Evolutionary conservation across 2,888 invertebrate species (phyloP).

Genomic region (Serrognathus titanus): DNA sequence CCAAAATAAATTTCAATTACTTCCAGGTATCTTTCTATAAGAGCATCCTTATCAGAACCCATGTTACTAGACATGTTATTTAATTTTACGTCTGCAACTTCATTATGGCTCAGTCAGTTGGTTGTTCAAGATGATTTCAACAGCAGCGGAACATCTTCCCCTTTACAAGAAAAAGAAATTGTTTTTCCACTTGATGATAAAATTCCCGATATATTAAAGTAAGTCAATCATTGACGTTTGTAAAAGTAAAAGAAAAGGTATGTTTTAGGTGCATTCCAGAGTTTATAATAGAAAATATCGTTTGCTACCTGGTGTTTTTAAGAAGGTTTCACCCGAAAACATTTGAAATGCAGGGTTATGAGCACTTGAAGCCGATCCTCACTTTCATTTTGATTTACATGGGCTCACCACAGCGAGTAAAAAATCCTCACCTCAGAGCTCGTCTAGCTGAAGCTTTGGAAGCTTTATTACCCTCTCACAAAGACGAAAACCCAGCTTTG

Average conservation of each 20-base stretch:
- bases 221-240: slow-evolving; percentile 17
- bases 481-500: slow-evolving; percentile 53
- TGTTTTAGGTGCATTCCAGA: slow-evolving; percentile 78
- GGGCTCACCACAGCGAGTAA: slow-evolving; percentile 72
- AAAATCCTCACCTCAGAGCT: slow-evolving; percentile 91
- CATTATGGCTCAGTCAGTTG: slow-evolving; percentile 84
- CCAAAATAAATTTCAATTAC: slow-evolving; percentile 9
- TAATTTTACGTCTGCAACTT: slow-evolving; percentile 76
- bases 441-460: slow-evolving; percentile 87
- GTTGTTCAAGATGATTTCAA: slow-evolving; percentile 54
- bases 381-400: slow-evolving; percentile 82
- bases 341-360: slow-evolving; percentile 64
- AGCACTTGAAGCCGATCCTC: slow-evolving; percentile 65
- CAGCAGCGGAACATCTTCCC: slow-evolving; percentile 44
- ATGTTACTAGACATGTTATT: slow-evolving; percentile 66
- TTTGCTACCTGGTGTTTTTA: slow-evolving; percentile 74
- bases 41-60: slow-evolving; percentile 74
- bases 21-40: slow-evolving; percentile 66
- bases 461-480: slow-evolving; percentile 72
- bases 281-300: slow-evolving; percentile 83
- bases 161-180: slow-evolving; percentile 54
- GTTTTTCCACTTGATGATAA: slow-evolving; percentile 62
- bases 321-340: slow-evolving; percentile 61
- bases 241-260: neutral
- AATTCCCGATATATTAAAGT: slow-evolving; percentile 69